Evolutionary conservation across 1,140 invertebrate species (phyloP), one percentile per base, ranked within the genome.

Genomic region (Papilio aristodemus): DNA sequence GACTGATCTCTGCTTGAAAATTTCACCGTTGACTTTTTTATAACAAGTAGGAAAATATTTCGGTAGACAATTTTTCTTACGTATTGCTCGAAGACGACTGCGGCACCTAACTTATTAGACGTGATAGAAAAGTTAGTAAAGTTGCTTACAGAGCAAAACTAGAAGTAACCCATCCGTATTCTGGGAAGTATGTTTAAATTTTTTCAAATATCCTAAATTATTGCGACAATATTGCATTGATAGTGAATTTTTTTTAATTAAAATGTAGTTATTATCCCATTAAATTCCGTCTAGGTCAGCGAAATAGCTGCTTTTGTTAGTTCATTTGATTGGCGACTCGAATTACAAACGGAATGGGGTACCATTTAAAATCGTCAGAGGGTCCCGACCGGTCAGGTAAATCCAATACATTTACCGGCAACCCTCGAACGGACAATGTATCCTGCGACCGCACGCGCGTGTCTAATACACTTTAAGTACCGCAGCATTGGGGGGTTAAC

Each of bases 401-500:
- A 62, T 62, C 59, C 59, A 62, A 62, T 62, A 62, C 59, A 39
- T 62, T 62, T 39, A 62, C 27, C 54, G 22, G n/a, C 59, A 37
- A 37, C 59, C 59, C 59, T 38, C 32, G n/a, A 38, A 7, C 59
- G 59, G 14, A 78, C 73, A 74, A 74, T 72, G 74, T 77, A 76
- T 74, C 72, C 43, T 59, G 73, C 68, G 76, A 73, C 77, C 79
- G 77, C 81, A 83, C 81, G 77, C 75, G 81, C 81, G 79, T 63
- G 75, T 76, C 74, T 83, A 83, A 83, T 80, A 72, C 76, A 59
- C 46, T 74, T 71, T 78, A 77, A 80, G 77, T 63, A 71, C 71
- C 69, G 59, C 36, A 37, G 64, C 71, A 69, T 67, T 71, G 32
- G 76, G 71, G 74, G 75, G 79, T 77, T 81, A 77, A 68, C 63